A percentile compares a stretch with the other conserved stretches of the same genome.
These are phyloP conservation scores for Corvus moneduloides DNA, from an alignment of 2,113 vertebrate species.

Conservation along the genomic window DNA sequence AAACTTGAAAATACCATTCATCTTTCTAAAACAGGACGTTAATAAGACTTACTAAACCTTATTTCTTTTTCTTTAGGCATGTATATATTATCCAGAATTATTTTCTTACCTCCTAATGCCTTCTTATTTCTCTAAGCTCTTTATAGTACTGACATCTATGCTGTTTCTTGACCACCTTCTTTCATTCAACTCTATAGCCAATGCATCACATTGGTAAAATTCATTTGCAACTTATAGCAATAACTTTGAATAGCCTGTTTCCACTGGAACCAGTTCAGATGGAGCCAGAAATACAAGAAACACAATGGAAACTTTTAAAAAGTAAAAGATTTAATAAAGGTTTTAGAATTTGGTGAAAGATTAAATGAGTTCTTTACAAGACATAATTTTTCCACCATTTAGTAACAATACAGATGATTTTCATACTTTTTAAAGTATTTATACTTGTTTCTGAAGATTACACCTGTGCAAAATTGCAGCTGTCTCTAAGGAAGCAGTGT, in stretches of 20 bases:
- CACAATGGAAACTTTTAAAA: not conserved
- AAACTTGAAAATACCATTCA: not conserved
- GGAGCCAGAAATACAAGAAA: not conserved
- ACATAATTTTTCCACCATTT: not conserved
- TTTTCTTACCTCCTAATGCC: not conserved
- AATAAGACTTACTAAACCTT: not conserved
- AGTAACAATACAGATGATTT: not conserved
- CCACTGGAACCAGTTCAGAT: not conserved
- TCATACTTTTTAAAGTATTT: not conserved
- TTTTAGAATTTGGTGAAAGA: not conserved
- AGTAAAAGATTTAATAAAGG: not conserved
- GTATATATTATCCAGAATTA: not conserved
- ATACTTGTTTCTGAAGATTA: not conserved
- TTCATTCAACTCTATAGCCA: not conserved
- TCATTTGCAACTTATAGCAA: not conserved
- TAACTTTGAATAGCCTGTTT: not conserved
- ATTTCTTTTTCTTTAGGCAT: not conserved
- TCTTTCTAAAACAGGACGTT: not conserved
- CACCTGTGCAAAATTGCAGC: not conserved
- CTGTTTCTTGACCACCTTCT: not conserved
- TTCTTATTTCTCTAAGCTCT: not conserved
- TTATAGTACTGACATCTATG: not conserved
- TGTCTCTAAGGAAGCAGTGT: not conserved
- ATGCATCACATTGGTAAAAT: not conserved
- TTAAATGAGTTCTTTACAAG: not conserved